Conservation (phyloP, 2,888 invertebrate genomes). For the Ochropleura plecta region DNA sequence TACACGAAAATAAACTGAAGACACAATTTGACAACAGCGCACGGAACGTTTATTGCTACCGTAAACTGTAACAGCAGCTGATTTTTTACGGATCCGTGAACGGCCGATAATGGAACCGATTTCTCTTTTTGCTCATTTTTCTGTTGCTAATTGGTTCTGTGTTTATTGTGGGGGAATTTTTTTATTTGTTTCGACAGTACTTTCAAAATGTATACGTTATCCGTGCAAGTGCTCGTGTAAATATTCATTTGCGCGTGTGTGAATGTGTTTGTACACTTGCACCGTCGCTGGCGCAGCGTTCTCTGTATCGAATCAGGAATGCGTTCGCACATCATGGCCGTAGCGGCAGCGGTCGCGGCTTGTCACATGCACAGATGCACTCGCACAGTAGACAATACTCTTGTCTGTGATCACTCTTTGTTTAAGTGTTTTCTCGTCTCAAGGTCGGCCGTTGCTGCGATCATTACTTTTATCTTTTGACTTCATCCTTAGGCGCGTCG, state of each 20-base stretch:
- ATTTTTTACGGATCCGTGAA: slow-evolving; percentile 78
- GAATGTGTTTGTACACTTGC: slow-evolving; percentile 63
- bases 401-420: slow-evolving; percentile 76
- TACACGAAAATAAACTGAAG: slow-evolving; percentile 79
- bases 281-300: slow-evolving; percentile 66
- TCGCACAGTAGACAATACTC: slow-evolving; percentile 70
- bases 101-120: slow-evolving; percentile 79
- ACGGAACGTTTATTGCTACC: slow-evolving; percentile 71
- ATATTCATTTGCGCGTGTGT: slow-evolving; percentile 64
- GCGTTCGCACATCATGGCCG: slow-evolving; percentile 81
- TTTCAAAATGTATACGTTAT: slow-evolving; percentile 69
- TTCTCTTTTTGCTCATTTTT: slow-evolving; percentile 83
- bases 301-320: slow-evolving; percentile 85
- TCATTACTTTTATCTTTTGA: slow-evolving; percentile 66
- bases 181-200: slow-evolving; percentile 65
- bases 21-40: slow-evolving; percentile 69
- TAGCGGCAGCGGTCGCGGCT: slow-evolving; percentile 63
- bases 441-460: slow-evolving; percentile 75
- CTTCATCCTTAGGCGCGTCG: slow-evolving; percentile 58
- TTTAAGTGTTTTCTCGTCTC: slow-evolving; percentile 79
- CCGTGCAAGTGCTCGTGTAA: slow-evolving; percentile 55
- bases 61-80: slow-evolving; percentile 78
- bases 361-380: slow-evolving; percentile 76
- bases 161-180: slow-evolving; percentile 71
- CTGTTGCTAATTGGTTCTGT: slow-evolving; percentile 79